phyloP scores from a whole-genome alignment of 1,140 invertebrate species.

The Eupristina koningsbergeri region DNA sequence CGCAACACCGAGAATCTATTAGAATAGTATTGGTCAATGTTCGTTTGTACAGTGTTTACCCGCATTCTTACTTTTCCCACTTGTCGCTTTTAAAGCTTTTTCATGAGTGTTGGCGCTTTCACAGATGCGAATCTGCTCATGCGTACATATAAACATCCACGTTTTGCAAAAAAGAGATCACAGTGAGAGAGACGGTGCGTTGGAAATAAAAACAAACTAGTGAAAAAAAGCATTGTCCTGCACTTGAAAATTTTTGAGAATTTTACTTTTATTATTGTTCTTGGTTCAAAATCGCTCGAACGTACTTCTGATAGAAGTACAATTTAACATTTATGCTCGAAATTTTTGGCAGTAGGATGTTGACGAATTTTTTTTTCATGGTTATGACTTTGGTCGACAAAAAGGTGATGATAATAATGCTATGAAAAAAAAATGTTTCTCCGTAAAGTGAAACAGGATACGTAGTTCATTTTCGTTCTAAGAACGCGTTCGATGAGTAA shows the following conservation, averaged over 20 bases:
- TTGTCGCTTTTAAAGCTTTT: slow-evolving; percentile 38
- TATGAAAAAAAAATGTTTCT: slow-evolving; percentile 12
- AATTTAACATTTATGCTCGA: background rate
- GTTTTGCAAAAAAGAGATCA: background rate
- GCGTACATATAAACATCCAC: background rate
- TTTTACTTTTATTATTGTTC: too few relatives aligned
- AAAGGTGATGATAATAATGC: slow-evolving; percentile 9
- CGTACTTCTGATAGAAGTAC: too few relatives aligned
- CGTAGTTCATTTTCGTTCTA: slow-evolving; percentile 1
- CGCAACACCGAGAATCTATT: too few relatives aligned
- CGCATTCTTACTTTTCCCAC: slow-evolving; percentile 17
- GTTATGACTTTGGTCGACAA: background rate
- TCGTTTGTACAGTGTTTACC: slow-evolving; percentile 8
- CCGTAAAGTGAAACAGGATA: slow-evolving; percentile 28
- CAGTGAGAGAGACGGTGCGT: slow-evolving; percentile 4
- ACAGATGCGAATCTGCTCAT: background rate
- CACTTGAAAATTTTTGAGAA: too few relatives aligned
- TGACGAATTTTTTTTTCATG: slow-evolving; percentile 15
- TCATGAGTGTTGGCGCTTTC: slow-evolving; percentile 9
- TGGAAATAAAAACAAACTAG: background rate
- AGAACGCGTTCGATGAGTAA: slow-evolving; percentile 22
- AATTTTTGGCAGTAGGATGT: slow-evolving; percentile 20
- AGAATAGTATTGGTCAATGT: too few relatives aligned
- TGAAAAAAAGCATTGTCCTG: background rate
- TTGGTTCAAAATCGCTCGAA: too few relatives aligned